Evolutionary conservation across 2,113 vertebrate species (phyloP).

Genomic region (Amphiprion percula): DNA sequence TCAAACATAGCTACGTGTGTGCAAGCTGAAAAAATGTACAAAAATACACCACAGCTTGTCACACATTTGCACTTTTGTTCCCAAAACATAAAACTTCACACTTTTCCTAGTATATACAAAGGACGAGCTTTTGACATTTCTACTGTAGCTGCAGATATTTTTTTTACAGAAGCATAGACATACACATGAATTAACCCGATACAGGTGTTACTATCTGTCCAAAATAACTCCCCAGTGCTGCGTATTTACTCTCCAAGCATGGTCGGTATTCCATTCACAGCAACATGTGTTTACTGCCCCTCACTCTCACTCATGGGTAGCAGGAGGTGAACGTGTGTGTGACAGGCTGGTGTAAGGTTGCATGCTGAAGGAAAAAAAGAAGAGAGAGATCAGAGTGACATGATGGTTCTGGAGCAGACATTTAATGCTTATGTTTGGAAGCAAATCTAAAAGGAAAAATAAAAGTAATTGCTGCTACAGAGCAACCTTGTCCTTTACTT

Average conservation of each 20-base stretch:
- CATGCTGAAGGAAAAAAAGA: slow-evolving; percentile 31
- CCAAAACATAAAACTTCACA: neutral
- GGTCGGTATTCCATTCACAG: slow-evolving; percentile 76
- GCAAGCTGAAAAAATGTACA: neutral
- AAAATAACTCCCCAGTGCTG: slow-evolving; percentile 35
- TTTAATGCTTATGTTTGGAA: neutral
- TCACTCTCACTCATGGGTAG: slow-evolving; percentile 44
- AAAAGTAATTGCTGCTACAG: no score
- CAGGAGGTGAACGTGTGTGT: slow-evolving; percentile 27
- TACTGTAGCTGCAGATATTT: neutral
- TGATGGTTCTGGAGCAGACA: neutral
- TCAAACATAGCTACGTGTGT: neutral
- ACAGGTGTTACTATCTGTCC: neutral
- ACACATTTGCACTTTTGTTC: no score
- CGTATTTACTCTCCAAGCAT: slow-evolving; percentile 53
- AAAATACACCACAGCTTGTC: no score
- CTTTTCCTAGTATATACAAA: neutral
- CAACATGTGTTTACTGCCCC: slow-evolving; percentile 66
- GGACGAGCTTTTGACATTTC: no score
- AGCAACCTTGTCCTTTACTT: no score
- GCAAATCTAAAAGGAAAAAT: neutral
- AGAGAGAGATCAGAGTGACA: neutral
- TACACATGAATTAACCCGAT: neutral
- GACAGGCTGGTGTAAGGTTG: slow-evolving; percentile 54
- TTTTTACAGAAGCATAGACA: neutral